Conservation (phyloP, 2,888 invertebrate genomes). For the Nemotelus nigrinus region DNA sequence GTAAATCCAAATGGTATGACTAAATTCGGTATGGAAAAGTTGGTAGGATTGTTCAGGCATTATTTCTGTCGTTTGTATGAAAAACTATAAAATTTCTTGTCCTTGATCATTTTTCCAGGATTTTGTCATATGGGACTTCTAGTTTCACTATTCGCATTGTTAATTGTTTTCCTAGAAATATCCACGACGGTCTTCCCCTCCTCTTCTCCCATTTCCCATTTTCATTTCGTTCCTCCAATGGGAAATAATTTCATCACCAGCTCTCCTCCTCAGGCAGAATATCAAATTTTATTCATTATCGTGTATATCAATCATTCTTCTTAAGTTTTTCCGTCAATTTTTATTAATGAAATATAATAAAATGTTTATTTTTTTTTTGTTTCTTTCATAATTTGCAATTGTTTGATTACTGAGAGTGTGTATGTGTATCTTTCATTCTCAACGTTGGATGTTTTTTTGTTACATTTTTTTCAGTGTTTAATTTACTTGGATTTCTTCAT, state of each 20-base stretch:
- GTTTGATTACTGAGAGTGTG: constrained; percentile 23
- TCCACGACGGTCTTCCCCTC: too few species aligned
- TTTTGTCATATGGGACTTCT: too few species aligned
- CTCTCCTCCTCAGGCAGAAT: background rate
- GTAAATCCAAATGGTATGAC: background rate
- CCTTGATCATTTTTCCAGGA: too few species aligned
- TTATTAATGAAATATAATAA: constrained; percentile 6
- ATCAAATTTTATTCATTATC: background rate
- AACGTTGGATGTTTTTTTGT: background rate
- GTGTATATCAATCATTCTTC: constrained; percentile 6
- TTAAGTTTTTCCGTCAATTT: background rate
- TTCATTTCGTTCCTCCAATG: too few species aligned
- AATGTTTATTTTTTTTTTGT: background rate
- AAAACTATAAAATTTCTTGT: too few species aligned
- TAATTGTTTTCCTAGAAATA: too few species aligned
- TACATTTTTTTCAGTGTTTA: background rate
- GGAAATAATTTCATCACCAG: too few species aligned
- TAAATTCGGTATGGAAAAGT: too few species aligned
- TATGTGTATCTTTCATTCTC: constrained; percentile 9
- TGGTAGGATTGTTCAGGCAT: too few species aligned
- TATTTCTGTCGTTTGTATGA: too few species aligned
- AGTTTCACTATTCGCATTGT: too few species aligned
- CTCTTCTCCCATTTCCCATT: too few species aligned
- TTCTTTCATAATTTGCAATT: constrained; percentile 15
- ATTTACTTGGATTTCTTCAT: background rate